Evolutionary conservation across 2,888 invertebrate species (phyloP).

Genomic region (Noctua pronuba): DNA sequence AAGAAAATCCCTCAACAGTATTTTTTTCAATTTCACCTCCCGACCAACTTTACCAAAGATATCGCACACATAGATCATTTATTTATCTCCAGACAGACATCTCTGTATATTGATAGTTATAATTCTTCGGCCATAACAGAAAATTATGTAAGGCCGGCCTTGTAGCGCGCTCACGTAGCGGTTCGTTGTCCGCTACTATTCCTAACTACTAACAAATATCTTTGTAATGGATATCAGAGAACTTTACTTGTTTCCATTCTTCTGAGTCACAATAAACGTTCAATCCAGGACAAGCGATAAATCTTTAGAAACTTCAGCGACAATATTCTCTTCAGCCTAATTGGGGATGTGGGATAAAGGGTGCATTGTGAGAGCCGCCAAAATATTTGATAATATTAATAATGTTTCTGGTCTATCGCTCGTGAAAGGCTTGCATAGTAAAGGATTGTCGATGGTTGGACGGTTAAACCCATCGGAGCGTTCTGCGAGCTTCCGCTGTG

Average conservation of each 20-base stretch:
- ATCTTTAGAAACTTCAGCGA: constrained; percentile 55
- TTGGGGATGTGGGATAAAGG: constrained; percentile 71
- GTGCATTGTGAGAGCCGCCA: constrained; percentile 78
- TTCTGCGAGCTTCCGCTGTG: constrained; percentile 78
- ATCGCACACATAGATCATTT: constrained; percentile 45
- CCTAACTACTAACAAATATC: constrained; percentile 58
- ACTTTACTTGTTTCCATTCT: constrained; percentile 54
- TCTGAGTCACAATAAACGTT: constrained; percentile 48
- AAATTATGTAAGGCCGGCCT: constrained; percentile 56
- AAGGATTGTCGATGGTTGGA: constrained; percentile 86
- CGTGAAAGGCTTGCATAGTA: constrained; percentile 85
- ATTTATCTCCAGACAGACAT: constrained; percentile 46
- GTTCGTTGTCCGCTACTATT: constrained; percentile 58
- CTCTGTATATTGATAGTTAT: constrained; percentile 50
- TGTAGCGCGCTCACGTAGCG: constrained; percentile 51
- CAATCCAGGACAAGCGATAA: constrained; percentile 55
- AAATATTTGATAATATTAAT: constrained; percentile 87
- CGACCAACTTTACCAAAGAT: constrained; percentile 26
- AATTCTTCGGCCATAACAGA: constrained; percentile 42
- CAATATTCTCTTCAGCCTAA: constrained; percentile 65
- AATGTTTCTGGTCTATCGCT: constrained; percentile 84
- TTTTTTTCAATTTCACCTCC: constrained; percentile 20
- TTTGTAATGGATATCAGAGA: constrained; percentile 61
- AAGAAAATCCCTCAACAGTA: not conserved
- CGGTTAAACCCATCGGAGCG: constrained; percentile 79